These are phyloP conservation scores for Nipponacmea schrenckii DNA, from an alignment of 2,888 invertebrate species.

Conservation along the genomic window DNA sequence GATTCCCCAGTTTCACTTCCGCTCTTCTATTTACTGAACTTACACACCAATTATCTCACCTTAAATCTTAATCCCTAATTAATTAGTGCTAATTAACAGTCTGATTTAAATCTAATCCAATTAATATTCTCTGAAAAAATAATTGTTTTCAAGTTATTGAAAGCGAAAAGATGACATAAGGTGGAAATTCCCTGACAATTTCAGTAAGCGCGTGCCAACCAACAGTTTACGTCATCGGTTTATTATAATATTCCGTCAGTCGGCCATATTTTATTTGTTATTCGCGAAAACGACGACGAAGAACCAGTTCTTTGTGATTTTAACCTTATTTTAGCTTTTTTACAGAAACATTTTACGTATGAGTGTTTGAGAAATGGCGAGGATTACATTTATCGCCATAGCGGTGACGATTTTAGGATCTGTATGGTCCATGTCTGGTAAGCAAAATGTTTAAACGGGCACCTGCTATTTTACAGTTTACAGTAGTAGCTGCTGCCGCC, in stretches of 20 bases:
- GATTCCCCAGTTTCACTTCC: neutral
- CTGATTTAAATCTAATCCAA: too few species aligned
- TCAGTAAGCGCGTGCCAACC: neutral
- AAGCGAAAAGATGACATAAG: too few species aligned
- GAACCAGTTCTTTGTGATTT: constrained; percentile 12
- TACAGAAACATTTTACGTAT: neutral
- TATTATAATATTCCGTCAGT: constrained; percentile 47
- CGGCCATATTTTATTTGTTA: constrained; percentile 45
- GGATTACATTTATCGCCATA: constrained; percentile 17
- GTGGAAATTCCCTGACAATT: neutral
- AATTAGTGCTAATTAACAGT: too few species aligned
- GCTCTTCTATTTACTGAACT: neutral
- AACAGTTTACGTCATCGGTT: constrained; percentile 42
- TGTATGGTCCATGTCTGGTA: constrained; percentile 22
- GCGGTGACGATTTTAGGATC: constrained; percentile 19
- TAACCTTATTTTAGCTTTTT: neutral
- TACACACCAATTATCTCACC: neutral
- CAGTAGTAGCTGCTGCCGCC: neutral
- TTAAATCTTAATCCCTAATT: too few species aligned
- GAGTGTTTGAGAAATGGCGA: constrained; percentile 4
- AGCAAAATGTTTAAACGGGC: constrained; percentile 10
- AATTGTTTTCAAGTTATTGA: too few species aligned
- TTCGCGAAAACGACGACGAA: constrained; percentile 8
- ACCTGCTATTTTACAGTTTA: neutral
- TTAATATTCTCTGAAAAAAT: too few species aligned